Evolutionary conservation across 2,113 vertebrate species (phyloP).

Genomic region (Grammomys surdaster): DNA sequence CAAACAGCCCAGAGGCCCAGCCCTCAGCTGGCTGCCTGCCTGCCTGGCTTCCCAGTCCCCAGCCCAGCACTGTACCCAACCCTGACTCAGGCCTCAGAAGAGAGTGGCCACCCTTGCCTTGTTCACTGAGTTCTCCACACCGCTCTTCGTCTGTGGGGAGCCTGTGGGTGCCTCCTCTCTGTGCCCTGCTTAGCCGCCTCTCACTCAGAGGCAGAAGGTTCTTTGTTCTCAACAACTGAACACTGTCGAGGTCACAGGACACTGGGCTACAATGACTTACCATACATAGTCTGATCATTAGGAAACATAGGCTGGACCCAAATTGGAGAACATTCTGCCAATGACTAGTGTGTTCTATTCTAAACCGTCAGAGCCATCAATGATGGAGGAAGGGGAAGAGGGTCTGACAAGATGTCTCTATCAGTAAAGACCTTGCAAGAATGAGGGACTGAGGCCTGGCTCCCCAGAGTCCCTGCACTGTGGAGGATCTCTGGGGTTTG

Average conservation of each 20-base stretch:
- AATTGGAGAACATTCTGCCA: neutral
- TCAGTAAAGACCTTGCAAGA: neutral
- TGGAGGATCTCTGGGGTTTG: neutral
- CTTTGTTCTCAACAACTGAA: neutral
- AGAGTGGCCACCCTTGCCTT: neutral
- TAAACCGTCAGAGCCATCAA: neutral
- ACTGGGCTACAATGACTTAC: neutral
- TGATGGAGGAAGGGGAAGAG: neutral
- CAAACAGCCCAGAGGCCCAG: slow-evolving; percentile 49
- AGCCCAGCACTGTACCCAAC: slow-evolving; percentile 31
- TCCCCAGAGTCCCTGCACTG: too few relatives aligned
- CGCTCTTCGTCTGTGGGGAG: neutral
- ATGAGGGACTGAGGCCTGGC: neutral
- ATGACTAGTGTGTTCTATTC: neutral
- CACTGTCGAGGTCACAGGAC: rapidly evolving
- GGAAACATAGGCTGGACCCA: slow-evolving; percentile 28
- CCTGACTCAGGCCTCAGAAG: neutral
- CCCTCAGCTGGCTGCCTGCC: neutral
- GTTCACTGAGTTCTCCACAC: neutral
- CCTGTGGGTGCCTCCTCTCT: neutral
- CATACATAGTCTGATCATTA: neutral
- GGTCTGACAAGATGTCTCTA: neutral
- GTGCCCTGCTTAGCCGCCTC: neutral
- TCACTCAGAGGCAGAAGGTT: neutral
- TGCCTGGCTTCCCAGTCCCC: neutral